These are phyloP conservation scores for Scarus forsteni DNA, from an alignment of 2,797 vertebrate species.

Conservation along the genomic window DNA sequence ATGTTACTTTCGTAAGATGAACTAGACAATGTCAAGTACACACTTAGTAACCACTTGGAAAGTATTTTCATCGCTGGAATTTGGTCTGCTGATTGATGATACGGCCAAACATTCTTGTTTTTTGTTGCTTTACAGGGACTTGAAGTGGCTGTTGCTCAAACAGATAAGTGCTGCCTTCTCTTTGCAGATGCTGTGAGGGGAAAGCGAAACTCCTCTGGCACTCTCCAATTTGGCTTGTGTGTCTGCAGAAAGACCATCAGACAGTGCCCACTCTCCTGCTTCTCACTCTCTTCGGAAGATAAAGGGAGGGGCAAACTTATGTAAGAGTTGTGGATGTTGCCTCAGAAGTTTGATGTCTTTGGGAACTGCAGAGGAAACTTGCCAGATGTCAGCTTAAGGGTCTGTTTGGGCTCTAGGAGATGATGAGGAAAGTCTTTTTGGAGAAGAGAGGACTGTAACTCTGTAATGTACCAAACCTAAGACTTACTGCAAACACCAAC, in stretches of 20 bases:
- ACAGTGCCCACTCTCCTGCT: slow-evolving; percentile 34
- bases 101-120: too few relatives aligned
- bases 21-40: too few relatives aligned
- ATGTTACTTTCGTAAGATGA: too few relatives aligned
- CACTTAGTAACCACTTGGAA: too few relatives aligned
- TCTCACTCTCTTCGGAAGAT: background rate
- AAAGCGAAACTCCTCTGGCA: slow-evolving; percentile 43
- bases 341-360: slow-evolving; percentile 24
- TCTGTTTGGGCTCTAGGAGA: slow-evolving; percentile 9
- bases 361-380: slow-evolving; percentile 30
- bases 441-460: background rate
- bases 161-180: slow-evolving; percentile 40
- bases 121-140: slow-evolving; percentile 35
- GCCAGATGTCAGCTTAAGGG: slow-evolving; percentile 8
- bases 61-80: too few relatives aligned
- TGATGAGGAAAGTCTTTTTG: slow-evolving; percentile 3
- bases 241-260: slow-evolving; percentile 41
- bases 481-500: too few relatives aligned
- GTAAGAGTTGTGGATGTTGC: slow-evolving; percentile 19
- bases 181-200: slow-evolving; percentile 23
- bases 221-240: slow-evolving; percentile 49
- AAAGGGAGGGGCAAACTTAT: slow-evolving; percentile 3
- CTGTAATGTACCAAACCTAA: too few relatives aligned
- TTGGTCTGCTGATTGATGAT: too few relatives aligned
- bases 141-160: slow-evolving; percentile 52